Evolutionary conservation across 1,140 invertebrate genomes (phyloP), one percentile per base, ranked within the genome.

Genomic region (Papilio polytes): DNA sequence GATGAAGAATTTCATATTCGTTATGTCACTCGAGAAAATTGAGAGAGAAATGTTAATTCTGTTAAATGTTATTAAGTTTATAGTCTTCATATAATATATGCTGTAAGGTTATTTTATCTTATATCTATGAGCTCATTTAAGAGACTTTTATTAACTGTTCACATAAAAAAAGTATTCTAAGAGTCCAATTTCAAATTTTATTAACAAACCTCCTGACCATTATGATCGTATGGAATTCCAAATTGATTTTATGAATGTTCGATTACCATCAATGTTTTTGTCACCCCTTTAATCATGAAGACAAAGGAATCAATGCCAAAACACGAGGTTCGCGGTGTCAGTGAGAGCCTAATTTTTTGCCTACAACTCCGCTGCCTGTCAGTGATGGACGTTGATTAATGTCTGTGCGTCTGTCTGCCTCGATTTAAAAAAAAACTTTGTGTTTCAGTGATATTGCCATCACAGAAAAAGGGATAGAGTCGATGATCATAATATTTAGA

Each of bases 301-400:
- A 86, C 81, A 86, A 86, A 78, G 59, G 74, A 53, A 31, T 48
- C 83, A 80, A 80, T 82, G 73, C 48, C 53, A 53, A 81, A 78
- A 80, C 82, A 81, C 46, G 15, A 66, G 53, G 80, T 77, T 66
- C 31, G 80, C 63, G 72, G 66, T 72, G 77, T 56, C 79, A 46
- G 73, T 70, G 85, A 85, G 84, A 76, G 82, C 83, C 85, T 85
- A 85, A 89, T 89, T 85, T 85, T 83, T 79, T 70, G 20, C 74
- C 73, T 72, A 80, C 22, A 74, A 79, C 59, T 73, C 76, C 80
- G 78, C 73, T 81, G 86, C 84, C 89, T 92, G 91, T 79, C 82
- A 63, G 83, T 93, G 93, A 94, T 93, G 86, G 93, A 94, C 93
- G 88, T 91, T 93, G 92, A 94, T 93, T 94, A 94, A 94, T 94